phyloP scores from a whole-genome alignment of 2,888 invertebrate genomes.

The Cephonodes hylas region DNA sequence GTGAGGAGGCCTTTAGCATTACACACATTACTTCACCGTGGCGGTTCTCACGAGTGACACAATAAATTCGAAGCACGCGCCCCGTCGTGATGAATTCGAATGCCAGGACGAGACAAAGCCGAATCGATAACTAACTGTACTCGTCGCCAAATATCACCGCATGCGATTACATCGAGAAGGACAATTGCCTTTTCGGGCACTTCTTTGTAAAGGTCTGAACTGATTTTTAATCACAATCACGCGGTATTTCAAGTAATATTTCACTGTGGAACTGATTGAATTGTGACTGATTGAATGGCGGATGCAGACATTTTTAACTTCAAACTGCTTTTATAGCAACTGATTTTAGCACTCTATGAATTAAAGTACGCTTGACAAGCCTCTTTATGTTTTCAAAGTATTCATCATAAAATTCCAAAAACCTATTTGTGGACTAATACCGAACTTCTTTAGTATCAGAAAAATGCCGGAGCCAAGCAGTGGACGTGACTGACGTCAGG shows the following conservation, averaged over 20 bases:
- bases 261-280: no score
- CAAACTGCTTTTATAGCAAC: no score
- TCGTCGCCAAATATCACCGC: constrained; percentile 61
- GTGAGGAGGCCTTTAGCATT: constrained; percentile 33
- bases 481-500: background rate
- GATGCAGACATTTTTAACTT: no score
- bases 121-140: constrained; percentile 76
- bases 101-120: constrained; percentile 70
- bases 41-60: constrained; percentile 64
- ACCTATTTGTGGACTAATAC: no score
- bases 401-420: no score
- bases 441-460: background rate
- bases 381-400: no score
- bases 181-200: constrained; percentile 3
- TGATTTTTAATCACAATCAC: no score
- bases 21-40: constrained; percentile 50
- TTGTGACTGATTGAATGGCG: no score
- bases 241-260: no score
- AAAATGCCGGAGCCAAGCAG: background rate
- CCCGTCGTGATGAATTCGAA: constrained; percentile 45
- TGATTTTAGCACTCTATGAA: no score
- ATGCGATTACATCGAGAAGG: background rate
- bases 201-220: background rate
- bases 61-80: constrained; percentile 65
- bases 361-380: no score